A percentile compares a stretch with the other conserved stretches of the same genome.
These are phyloP conservation scores for Doris montereyensis DNA, from an alignment of 2,888 invertebrate genomes.

Conservation along the genomic window DNA sequence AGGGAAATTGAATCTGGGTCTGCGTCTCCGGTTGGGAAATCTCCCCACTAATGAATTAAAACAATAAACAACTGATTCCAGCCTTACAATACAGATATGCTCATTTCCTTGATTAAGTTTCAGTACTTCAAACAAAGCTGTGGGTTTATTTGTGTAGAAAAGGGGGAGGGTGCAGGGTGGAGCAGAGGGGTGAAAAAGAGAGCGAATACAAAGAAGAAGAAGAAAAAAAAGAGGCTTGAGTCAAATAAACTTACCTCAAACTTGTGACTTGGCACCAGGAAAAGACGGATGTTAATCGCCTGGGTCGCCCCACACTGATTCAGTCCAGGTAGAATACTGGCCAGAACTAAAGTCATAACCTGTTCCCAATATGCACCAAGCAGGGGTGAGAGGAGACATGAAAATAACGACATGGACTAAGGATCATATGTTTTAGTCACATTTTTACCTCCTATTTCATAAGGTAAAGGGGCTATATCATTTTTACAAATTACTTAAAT, in stretches of 20 bases:
- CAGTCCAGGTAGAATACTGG: slow-evolving; percentile 68
- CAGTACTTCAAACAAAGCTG: too few relatives aligned
- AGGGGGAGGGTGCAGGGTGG: too few relatives aligned
- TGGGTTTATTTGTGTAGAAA: too few relatives aligned
- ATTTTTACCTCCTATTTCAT: slow-evolving; percentile 57
- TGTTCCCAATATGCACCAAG: too few relatives aligned
- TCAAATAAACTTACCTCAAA: slow-evolving; percentile 55
- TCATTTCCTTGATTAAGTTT: too few relatives aligned
- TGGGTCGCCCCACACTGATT: slow-evolving; percentile 61
- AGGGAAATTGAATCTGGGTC: too few relatives aligned
- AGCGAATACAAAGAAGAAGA: neutral
- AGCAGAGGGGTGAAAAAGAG: too few relatives aligned
- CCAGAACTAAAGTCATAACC: slow-evolving; percentile 60
- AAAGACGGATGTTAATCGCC: slow-evolving; percentile 54
- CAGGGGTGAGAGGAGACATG: neutral
- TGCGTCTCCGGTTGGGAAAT: too few relatives aligned
- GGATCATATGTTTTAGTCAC: neutral
- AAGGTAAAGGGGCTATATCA: slow-evolving; percentile 60
- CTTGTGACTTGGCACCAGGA: slow-evolving; percentile 62
- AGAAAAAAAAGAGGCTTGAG: neutral
- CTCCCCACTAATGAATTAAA: too few relatives aligned
- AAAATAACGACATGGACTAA: neutral
- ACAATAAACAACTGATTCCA: too few relatives aligned
- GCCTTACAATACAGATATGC: too few relatives aligned
- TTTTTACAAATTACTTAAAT: slow-evolving; percentile 51